phyloP scores from a whole-genome alignment of 2,113 vertebrate genomes.

The Scomber scombrus region DNA sequence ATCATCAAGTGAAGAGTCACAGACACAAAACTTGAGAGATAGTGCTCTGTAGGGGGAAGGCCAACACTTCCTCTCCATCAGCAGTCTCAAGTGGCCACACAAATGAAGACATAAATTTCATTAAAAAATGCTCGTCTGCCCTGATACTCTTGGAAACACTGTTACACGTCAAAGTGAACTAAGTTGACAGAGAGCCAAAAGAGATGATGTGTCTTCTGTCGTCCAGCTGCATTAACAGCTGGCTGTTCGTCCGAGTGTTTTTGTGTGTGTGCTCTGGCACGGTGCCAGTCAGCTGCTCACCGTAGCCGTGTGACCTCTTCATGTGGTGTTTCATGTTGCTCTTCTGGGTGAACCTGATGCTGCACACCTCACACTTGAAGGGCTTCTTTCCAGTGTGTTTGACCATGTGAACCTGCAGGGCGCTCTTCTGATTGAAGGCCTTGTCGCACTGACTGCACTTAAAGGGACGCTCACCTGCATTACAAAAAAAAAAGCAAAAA shows the following conservation, averaged over 20 bases:
- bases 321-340: slow-evolving; percentile 99
- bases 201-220: background rate
- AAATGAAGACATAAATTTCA: background rate
- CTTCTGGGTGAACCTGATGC: slow-evolving; percentile 97
- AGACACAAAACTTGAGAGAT: background rate
- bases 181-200: background rate
- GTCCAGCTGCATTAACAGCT: background rate
- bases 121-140: background rate
- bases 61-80: background rate
- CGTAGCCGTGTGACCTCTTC: slow-evolving; percentile 93
- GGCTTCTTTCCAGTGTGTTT: slow-evolving; percentile 98
- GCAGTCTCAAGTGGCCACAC: background rate
- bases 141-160: background rate
- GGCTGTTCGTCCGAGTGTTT: background rate
- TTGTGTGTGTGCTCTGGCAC: background rate
- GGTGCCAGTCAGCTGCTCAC: slow-evolving; percentile 52
- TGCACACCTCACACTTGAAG: slow-evolving; percentile 94
- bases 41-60: background rate
- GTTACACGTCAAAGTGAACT: slow-evolving; percentile 1
- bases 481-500: background rate
- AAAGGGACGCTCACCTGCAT: slow-evolving; percentile 94
- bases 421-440: slow-evolving; percentile 99
- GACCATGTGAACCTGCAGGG: slow-evolving; percentile 97
- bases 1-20: background rate
- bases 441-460: slow-evolving; percentile 94